These are phyloP conservation scores for Moxostoma hubbsi DNA, from an alignment of 2,797 vertebrate species.

Conservation along the genomic window DNA sequence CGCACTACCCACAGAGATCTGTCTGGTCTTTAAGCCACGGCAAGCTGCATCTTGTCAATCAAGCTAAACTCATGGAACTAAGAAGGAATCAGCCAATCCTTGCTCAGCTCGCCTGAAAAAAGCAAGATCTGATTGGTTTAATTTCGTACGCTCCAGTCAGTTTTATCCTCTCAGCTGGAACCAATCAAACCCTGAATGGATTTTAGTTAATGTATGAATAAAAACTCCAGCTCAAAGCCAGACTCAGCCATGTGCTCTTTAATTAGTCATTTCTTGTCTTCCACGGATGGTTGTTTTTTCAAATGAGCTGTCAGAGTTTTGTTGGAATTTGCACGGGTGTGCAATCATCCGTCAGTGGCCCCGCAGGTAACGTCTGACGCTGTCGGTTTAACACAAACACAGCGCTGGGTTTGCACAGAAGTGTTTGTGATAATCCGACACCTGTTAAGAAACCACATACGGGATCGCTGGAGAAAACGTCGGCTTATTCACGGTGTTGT, in stretches of 20 bases:
- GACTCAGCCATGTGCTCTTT: background rate
- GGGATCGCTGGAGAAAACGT: constrained; percentile 25
- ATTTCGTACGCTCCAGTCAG: too few relatives aligned
- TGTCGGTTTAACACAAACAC: too few relatives aligned
- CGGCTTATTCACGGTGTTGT: constrained; percentile 20
- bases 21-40: too few relatives aligned
- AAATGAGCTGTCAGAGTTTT: background rate
- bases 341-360: constrained; percentile 16
- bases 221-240: background rate
- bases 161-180: too few relatives aligned
- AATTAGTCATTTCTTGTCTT: constrained; percentile 3
- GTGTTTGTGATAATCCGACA: constrained; percentile 20
- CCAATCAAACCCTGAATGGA: too few relatives aligned
- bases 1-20: too few relatives aligned
- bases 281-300: constrained; percentile 11
- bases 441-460: constrained; percentile 48
- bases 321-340: background rate
- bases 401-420: background rate
- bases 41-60: too few relatives aligned
- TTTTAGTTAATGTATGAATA: background rate
- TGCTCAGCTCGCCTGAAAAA: too few relatives aligned
- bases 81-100: too few relatives aligned
- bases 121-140: too few relatives aligned
- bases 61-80: too few relatives aligned
- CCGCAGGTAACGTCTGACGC: background rate